Evolutionary conservation across 2,797 vertebrate species (phyloP).

Genomic region (Gephyroberyx darwinii): DNA sequence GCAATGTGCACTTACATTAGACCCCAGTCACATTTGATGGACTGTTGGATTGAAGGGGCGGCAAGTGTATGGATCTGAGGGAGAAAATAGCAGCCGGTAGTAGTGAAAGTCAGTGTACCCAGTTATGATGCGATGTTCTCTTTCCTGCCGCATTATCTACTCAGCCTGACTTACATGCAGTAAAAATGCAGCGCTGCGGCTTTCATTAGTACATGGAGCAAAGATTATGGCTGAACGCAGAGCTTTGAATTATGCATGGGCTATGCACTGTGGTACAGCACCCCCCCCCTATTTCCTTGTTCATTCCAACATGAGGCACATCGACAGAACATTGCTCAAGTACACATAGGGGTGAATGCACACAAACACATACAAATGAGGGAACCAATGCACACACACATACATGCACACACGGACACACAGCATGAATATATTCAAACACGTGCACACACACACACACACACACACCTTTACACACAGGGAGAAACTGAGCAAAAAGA

Average conservation of each 20-base stretch:
- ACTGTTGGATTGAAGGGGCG: conserved; percentile 54
- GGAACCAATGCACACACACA: conserved; percentile 10
- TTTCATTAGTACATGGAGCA: conserved; percentile 75
- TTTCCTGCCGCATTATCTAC: conserved; percentile 60
- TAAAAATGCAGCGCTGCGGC: conserved; percentile 67
- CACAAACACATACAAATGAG: conserved; percentile 46
- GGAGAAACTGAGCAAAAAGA: not conserved
- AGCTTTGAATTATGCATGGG: conserved; percentile 78
- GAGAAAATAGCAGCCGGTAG: conserved; percentile 46
- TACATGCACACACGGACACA: conserved; percentile 2
- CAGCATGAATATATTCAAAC: not conserved
- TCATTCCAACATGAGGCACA: conserved; percentile 56
- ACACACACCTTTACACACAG: conserved; percentile 6
- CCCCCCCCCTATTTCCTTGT: conserved; percentile 34
- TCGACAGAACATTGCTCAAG: conserved; percentile 47
- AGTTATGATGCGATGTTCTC: conserved; percentile 63
- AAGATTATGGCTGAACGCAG: conserved; percentile 77
- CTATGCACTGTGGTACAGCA: conserved; percentile 41
- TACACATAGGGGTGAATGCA: conserved; percentile 33
- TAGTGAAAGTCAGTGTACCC: conserved; percentile 58
- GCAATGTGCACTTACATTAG: conserved; percentile 31
- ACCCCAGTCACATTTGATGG: conserved; percentile 64
- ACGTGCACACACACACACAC: conserved; percentile 1
- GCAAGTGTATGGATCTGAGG: conserved; percentile 40
- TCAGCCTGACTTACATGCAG: conserved; percentile 62